Evolutionary conservation across 2,113 vertebrate genomes (phyloP).

Genomic region (Phylloscopus trochiloides): DNA sequence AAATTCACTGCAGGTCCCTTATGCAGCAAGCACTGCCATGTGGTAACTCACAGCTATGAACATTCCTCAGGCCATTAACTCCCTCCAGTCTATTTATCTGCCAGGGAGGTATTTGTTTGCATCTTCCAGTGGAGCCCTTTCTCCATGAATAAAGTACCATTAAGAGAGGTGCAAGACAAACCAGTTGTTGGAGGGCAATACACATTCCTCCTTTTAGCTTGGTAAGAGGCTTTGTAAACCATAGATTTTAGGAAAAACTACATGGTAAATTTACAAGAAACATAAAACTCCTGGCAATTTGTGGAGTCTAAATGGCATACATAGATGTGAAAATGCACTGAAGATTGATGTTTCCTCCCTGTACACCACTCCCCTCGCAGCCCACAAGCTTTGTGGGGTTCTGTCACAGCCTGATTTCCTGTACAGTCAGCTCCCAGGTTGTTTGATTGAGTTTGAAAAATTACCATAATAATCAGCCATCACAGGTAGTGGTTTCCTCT

Average conservation of each 20-base stretch:
- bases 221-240: not conserved
- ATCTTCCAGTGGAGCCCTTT: not conserved
- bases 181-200: not conserved
- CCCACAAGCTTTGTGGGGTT: rapidly evolving
- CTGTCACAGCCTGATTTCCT: not conserved
- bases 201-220: not conserved
- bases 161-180: not conserved
- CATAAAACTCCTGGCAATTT: not conserved
- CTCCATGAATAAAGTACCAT: not conserved
- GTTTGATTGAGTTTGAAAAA: not conserved
- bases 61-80: not conserved
- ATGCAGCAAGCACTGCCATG: not conserved
- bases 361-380: not conserved
- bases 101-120: not conserved
- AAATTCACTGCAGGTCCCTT: not conserved
- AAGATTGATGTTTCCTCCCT: not conserved
- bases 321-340: rapidly evolving
- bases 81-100: not conserved
- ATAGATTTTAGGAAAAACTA: not conserved
- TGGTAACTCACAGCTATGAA: not conserved
- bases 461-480: not conserved
- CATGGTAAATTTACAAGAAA: not conserved
- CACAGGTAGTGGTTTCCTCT: not conserved
- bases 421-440: not conserved
- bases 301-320: not conserved